Conservation (phyloP, 2,888 invertebrate genomes). For the Drosophila paracracens region DNA sequence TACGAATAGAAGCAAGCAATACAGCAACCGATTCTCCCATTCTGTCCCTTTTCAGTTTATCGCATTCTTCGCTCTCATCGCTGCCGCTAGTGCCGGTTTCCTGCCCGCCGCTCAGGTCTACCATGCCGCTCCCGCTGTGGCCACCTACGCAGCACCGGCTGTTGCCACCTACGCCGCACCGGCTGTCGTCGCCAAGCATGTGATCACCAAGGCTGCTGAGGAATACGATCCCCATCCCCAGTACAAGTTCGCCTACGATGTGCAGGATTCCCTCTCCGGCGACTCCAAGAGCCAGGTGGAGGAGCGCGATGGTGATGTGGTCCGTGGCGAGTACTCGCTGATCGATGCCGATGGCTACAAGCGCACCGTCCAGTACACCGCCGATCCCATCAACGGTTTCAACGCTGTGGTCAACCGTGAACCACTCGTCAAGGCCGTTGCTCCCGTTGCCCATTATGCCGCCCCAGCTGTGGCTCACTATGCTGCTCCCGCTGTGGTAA, state of each 20-base stretch:
- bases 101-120: conserved; percentile 64
- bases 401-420: conserved; percentile 82
- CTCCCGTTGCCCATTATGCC: conserved; percentile 46
- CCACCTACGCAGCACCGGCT: conserved; percentile 56
- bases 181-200: conserved; percentile 60
- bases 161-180: conserved; percentile 58
- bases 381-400: conserved; percentile 83
- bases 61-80: conserved; percentile 69
- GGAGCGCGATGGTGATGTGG: conserved; percentile 84
- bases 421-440: conserved; percentile 55
- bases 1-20: not conserved
- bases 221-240: conserved; percentile 83
- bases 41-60: conserved; percentile 52
- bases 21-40: not conserved
- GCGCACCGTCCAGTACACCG: conserved; percentile 83
- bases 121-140: conserved; percentile 54
- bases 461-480: conserved; percentile 56
- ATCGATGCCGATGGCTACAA: conserved; percentile 84
- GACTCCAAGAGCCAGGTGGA: conserved; percentile 84
- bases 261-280: conserved; percentile 82
- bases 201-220: conserved; percentile 71
- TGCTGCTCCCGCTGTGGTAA: conserved; percentile 50
- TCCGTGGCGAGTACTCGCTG: conserved; percentile 84
- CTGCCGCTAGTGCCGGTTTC: conserved; percentile 72
- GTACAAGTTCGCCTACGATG: conserved; percentile 83